Base-by-base conservation (phyloP, 2,888 invertebrate genomes). In the Tipula helvola region DNA sequence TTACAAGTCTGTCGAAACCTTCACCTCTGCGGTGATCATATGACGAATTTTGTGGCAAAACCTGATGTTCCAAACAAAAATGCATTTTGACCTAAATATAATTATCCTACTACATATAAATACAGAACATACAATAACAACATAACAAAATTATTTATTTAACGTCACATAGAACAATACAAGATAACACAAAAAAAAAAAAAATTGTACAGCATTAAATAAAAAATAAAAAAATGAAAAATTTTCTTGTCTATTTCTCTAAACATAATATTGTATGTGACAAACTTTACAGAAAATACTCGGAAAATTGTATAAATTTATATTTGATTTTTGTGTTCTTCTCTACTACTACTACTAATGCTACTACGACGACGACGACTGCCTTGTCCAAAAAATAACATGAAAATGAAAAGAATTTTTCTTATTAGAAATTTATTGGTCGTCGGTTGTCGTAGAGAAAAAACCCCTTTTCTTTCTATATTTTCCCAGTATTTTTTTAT, bases 231-330 rank as follows among this genome's bases (percentile, higher is more conserved):
- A 57, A 57, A 71, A 71, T 71, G 18, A 71, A 71, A 71, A 71
- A 71, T 71, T 71, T 71, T 71, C 71, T 71, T 71, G 71, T 71
- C 71, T 71, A 71, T 71, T 71, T 71, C 71, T 71, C 71, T 71
- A 71, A 71, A 71, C 71, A 71, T 71, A 71, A 71, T 71, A 71
- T 71, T 71, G 71, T 71, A 71, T 71, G 71, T 71, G 71, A 71
- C 71, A 71, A 71, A 71, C 71, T 71, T 28, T 71, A 71, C 71
- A 71, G 71, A 71, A 71, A 71, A 71, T 71, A 71, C 71, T 71
- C 71, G 71, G 71, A 71, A 71, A 71, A 71, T 71, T 71, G 71
- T 71, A 71, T 71, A 71, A 71, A 71, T 71, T 71, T 71, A 71
- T 71, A 71, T 71, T 71, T 71, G 71, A 71, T 71, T 71, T 28